Base-by-base conservation (phyloP, 2,797 vertebrate species). In the Coracias cyanogaster region DNA sequence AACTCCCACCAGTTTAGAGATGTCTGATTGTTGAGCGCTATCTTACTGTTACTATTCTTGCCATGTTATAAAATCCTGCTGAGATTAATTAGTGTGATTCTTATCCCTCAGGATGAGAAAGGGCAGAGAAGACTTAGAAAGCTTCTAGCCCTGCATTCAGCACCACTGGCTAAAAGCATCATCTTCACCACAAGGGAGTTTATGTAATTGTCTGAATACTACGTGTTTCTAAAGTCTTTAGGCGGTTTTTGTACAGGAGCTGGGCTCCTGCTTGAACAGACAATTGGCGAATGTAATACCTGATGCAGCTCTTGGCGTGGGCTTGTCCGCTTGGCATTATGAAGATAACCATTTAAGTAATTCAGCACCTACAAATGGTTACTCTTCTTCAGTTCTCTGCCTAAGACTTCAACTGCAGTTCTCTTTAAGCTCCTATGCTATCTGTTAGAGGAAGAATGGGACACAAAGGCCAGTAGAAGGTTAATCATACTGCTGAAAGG, bases 1-100 rank as follows among this genome's bases (percentile, higher is more conserved):
- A 45, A 41, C 48, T 57, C 0, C 1, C n/a, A 46, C 19, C 20
- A n/a, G n/a, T 54, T 91, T 29, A 33, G 52, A 57, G 69, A 26
- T 6, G 12, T 65, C 55, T 71, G 37, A 25, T 7, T 57, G 29
- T 69, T 74, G 54, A 60, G 35, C 52, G 35, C 1, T 6, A 7
- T 61, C 10, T 94, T 82, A 25, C 8, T 46, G 45, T 51, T 65
- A 9, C 22, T 92, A 4, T 66, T 86, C 48, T 89, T 29, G n/a
- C 20, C 1, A 0, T 28, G 73, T 78, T 31, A 37, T 19, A 39
- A 66, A 93, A 73, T 79, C 64, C 88, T 61, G 8, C n/a, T 49
- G 80, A 54, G 91, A 91, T 79, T 86, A 91, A 92, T 93, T 93
- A 90, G 62, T 15, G 43, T 3, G 2, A 66, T 61, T 61, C 35